Evolutionary conservation across 2,797 vertebrate genomes (phyloP), one percentile per base, ranked within the genome.

Genomic region (Chromobotia macracanthus): DNA sequence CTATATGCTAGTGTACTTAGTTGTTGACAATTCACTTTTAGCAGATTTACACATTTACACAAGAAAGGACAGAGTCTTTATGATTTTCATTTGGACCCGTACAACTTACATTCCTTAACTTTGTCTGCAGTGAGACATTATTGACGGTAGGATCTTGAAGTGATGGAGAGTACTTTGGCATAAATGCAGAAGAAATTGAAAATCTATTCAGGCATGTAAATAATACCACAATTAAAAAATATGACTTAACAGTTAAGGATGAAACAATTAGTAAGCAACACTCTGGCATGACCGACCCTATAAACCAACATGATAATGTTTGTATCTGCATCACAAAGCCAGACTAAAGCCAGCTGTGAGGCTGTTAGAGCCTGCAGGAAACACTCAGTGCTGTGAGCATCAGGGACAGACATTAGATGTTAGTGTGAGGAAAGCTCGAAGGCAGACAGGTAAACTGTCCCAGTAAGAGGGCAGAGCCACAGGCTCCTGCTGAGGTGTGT

Each of bases 391-490:
- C 46, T 65, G 19, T 44, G 67, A 74, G 63, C 69, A 56, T 66
- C 64, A 76, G 61, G 9, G 44, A 25, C n/a, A 35, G 31, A n/a
- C 23, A 18, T 18, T 35, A 48, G 53, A 38, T 41, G 44, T 67
- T 70, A 56, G 38, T 51, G 51, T 72, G 51, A 63, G 73, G 66
- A 53, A 71, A 56, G 55, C 70, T 74, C 55, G 55, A 60, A 69
- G 79, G 78, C 82, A 19, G 31, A 70, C 82, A 87, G 81, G 84
- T 89, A 77, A 89, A 88, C 67, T 84, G 75, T 83, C 72, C 69
- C 50, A 71, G 82, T 72, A 65, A 79, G 85, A 55, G 80, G 74
- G 68, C 75, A 55, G 41, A 63, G 25, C 70, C 66, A 46, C 72
- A 76, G 80, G 76, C 51, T 73, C 67, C 74, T 74, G 51, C 67